These are phyloP conservation scores for Eristalis pertinax DNA, from an alignment of 2,888 invertebrate genomes.

Conservation along the genomic window DNA sequence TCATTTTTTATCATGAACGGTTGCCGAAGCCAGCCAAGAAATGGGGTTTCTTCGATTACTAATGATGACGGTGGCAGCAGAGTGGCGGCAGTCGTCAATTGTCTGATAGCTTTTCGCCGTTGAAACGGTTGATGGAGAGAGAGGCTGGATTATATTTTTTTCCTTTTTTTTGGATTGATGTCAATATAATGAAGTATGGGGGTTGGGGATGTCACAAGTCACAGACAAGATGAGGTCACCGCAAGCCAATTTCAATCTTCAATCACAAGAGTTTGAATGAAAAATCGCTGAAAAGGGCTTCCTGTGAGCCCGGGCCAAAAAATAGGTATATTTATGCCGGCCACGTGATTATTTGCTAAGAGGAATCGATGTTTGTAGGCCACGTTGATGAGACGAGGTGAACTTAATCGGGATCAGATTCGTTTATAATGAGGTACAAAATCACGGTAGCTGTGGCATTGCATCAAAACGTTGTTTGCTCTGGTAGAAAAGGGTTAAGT, in stretches of 20 bases:
- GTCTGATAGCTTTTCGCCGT: neutral
- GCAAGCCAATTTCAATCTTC: conserved; percentile 36
- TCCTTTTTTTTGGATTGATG: conserved; percentile 38
- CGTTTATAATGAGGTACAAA: neutral
- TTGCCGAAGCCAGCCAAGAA: conserved; percentile 57
- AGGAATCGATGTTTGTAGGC: conserved; percentile 13
- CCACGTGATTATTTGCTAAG: neutral
- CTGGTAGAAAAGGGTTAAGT: too few relatives aligned
- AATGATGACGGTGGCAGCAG: conserved; percentile 47
- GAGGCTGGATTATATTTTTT: conserved; percentile 36
- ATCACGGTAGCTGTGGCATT: too few relatives aligned
- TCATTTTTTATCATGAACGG: conserved; percentile 64
- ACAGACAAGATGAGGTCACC: conserved; percentile 42
- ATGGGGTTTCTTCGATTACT: conserved; percentile 66
- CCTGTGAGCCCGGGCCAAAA: neutral
- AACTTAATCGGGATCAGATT: neutral
- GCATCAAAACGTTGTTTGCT: too few relatives aligned
- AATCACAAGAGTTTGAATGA: conserved; percentile 26
- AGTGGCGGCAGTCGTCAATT: conserved; percentile 10
- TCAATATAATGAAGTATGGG: conserved; percentile 44
- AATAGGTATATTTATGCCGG: conserved; percentile 15
- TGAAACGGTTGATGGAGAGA: neutral
- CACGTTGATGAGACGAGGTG: neutral
- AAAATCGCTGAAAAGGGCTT: conserved; percentile 20
- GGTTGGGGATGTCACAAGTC: conserved; percentile 42